Percentiles rank a stretch among this genome's conserved stretches.
Evolutionary conservation across 2,888 invertebrate species (phyloP).

Genomic region (Nephrotoma flavescens): DNA sequence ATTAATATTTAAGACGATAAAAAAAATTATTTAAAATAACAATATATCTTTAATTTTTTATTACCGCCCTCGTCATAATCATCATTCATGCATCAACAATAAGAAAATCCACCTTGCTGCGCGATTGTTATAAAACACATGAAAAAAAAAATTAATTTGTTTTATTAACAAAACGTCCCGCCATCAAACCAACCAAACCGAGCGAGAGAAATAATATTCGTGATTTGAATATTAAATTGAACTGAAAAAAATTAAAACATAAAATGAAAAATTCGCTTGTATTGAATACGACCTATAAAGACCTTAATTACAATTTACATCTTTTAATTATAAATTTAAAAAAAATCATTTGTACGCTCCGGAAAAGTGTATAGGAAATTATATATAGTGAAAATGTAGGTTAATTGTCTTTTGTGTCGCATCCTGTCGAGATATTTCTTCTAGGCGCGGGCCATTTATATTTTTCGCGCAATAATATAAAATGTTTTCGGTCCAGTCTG

Average conservation of each 20-base stretch:
- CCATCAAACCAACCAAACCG: neutral
- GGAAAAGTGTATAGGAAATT: neutral
- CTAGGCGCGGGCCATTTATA: neutral
- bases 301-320: neutral
- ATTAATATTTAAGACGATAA: neutral
- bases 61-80: neutral
- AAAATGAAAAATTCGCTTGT: neutral
- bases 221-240: neutral
- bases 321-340: neutral
- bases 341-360: neutral
- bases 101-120: neutral
- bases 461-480: neutral
- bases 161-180: neutral
- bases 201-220: neutral
- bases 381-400: neutral
- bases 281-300: neutral
- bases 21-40: neutral
- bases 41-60: neutral
- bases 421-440: neutral
- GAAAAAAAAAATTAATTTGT: neutral
- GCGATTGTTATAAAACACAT: neutral
- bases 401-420: neutral
- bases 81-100: neutral
- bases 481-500: too few relatives aligned
- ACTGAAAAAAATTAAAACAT: neutral